These are phyloP conservation scores for Casuarius casuarius DNA, from an alignment of 2,113 vertebrate genomes.

Conservation along the genomic window DNA sequence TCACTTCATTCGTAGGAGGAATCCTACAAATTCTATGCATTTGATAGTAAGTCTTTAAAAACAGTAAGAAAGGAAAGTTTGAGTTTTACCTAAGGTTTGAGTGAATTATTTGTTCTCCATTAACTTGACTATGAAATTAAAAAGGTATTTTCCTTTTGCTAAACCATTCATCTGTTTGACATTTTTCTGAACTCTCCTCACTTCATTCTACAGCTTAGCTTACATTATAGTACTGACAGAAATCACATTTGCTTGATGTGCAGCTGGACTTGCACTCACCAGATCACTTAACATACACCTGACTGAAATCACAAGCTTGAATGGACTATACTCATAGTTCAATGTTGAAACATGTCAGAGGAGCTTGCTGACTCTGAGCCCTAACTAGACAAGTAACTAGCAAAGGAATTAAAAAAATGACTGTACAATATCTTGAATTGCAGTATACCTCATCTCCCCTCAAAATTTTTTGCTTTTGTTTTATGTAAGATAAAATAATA, in stretches of 20 bases:
- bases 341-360: not conserved
- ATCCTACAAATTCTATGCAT: not conserved
- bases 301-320: not conserved
- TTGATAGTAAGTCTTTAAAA: not conserved
- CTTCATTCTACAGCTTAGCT: not conserved
- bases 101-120: not conserved
- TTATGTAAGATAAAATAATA: not conserved
- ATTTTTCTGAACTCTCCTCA: not conserved
- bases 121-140: not conserved
- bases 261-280: not conserved
- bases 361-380: not conserved
- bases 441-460: not conserved
- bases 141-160: not conserved
- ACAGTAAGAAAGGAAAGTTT: not conserved
- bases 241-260: not conserved
- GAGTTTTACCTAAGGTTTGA: not conserved
- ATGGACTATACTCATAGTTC: not conserved
- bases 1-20: not conserved
- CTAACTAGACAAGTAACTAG: not conserved
- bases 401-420: not conserved
- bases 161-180: not conserved
- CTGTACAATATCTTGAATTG: not conserved
- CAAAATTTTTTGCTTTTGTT: not conserved
- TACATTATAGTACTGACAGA: not conserved
- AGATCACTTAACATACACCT: not conserved